Evolutionary conservation across 1,140 invertebrate genomes (phyloP), one percentile per base, ranked within the genome.

Genomic region (Conus betulinus): DNA sequence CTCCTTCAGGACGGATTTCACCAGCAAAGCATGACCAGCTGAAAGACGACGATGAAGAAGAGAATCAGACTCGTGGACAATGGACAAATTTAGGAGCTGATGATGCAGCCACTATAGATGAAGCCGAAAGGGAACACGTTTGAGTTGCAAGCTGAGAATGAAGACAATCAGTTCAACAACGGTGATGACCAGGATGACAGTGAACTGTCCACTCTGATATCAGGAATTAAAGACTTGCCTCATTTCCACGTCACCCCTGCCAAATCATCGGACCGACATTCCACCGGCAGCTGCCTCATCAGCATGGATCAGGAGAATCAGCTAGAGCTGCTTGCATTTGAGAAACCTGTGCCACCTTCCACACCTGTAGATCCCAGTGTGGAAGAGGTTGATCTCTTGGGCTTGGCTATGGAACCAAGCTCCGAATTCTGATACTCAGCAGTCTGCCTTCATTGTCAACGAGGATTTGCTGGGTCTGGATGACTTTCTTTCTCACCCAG

Each of bases 391-490:
- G 93, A 94, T 86, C 90, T 93, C 15, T 85, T 94, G 25, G 93
- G 93, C 17, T 81, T 94, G n/a, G 82, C 83, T 63, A 74, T 79
- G 79, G 90, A 90, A 55, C 39, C 88, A 17, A 60, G 86, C 60
- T 87, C 87, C 78, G 53, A 78, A 88, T n/a, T 39, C 71, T 25
- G 78, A n/a, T 15, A 39, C 63, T 52, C 82, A 87, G 55, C 74
- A 81, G 15, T 57, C 81, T 60, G 71, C 60, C 52, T 82, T 86
- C 55, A 88, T 78, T 8, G 51, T 93, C 25, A 93, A 91, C 87
- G 90, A 93, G 87, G 93, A 93, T 88, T 88, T 93, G 13, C 89
- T 93, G 15, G 92, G 91, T 25, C 87, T 93, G 81, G 92, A 91
- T 84, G 90, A 91, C 25, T 90, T 93, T 51, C 88, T 91, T n/a